Conservation (phyloP, 2,113 vertebrate genomes). For the Myotis brandtii region DNA sequence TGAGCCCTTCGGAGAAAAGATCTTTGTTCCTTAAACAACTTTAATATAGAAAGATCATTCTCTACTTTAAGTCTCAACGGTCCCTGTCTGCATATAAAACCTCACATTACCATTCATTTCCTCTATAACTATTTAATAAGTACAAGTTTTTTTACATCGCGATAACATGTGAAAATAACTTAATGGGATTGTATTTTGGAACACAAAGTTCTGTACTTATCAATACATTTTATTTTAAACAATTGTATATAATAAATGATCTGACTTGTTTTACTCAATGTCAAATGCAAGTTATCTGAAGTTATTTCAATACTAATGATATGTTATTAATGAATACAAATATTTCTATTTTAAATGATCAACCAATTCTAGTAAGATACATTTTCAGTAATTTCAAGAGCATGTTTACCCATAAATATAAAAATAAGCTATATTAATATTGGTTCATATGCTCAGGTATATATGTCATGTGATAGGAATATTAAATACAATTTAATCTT, state of each 20-base stretch:
- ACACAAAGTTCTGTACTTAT: constrained; percentile 41
- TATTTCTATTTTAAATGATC: constrained; percentile 60
- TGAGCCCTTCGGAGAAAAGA: constrained; percentile 38
- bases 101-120: constrained; percentile 48
- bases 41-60: constrained; percentile 70
- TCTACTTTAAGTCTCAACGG: constrained; percentile 57
- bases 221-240: constrained; percentile 35
- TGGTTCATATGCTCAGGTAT: constrained; percentile 24
- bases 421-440: constrained; percentile 34
- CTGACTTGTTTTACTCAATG: constrained; percentile 4
- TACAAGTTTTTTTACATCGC: constrained; percentile 42
- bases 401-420: constrained; percentile 10
- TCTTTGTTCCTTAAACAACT: constrained; percentile 63
- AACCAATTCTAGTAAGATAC: constrained; percentile 36
- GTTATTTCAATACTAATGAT: constrained; percentile 32
- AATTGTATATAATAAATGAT: constrained; percentile 14
- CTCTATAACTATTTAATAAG: constrained; percentile 50
- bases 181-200: constrained; percentile 31
- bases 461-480: not conserved
- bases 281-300: constrained; percentile 21
- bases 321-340: not conserved
- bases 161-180: constrained; percentile 34
- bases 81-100: constrained; percentile 57
- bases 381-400: constrained; percentile 33
- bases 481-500: constrained; percentile 15